Base-by-base conservation (phyloP, 2,888 invertebrate species). In the Litoditis marina region DNA sequence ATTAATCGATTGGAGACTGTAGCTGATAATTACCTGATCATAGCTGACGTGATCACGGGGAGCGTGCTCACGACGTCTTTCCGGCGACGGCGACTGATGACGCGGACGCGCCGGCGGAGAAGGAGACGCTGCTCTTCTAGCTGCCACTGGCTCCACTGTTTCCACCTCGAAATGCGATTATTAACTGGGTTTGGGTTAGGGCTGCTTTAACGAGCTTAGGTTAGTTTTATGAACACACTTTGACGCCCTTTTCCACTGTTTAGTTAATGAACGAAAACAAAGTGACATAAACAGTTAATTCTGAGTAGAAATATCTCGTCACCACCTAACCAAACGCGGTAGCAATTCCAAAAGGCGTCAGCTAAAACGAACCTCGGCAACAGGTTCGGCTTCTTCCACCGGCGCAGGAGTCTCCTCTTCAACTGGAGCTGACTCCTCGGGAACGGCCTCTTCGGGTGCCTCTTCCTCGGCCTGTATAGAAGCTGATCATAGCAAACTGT, bases 71-170 rank as follows among this genome's bases (percentile, higher is more conserved):
- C 69, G 70, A 30, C 71, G 63, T 19, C 72, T 30, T 69, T 72
- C 72, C 39, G 74, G 73, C 49, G 71, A 72, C 50, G 73, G 72
- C 8, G 74, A 73, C 65, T 71, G 60, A 32, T 58, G 71, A 19
- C 78, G 75, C 27, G 76, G 67, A 31, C 71, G 68, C 25, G 66
- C 58, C 31, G 77, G 76, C 55, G 74, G 73, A 53, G 78, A 76
- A 42, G 73, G 75, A 51, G 74, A 69, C 13, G 73, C 71, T 6
- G 71, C 59, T 42, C 44, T 44, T 6, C 13, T 25, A 34, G 30
- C 39, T 39, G 68, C 61, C 54, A 59, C 71, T 56, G 68, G 55
- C 46, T 66, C 69, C 28, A n/a, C n/a, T n/a, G n/a, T n/a, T n/a
- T n/a, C n/a, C n/a, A n/a, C n/a, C n/a, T n/a, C n/a, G n/a, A n/a